Conservation (phyloP, 2,113 vertebrate species). For the Labeo catla region DNA sequence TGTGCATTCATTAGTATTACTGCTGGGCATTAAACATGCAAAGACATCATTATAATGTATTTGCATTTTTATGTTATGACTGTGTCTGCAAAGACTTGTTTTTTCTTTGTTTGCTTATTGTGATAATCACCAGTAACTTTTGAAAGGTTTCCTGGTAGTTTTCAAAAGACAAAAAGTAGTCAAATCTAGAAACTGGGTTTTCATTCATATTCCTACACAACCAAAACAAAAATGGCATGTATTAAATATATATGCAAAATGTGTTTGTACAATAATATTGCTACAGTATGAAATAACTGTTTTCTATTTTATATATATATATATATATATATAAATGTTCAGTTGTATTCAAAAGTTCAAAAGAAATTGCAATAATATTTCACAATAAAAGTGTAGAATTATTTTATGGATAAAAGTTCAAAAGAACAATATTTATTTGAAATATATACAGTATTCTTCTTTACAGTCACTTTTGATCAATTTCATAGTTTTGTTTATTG, state of each 20-base stretch:
- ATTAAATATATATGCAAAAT: no score
- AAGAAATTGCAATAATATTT: no score
- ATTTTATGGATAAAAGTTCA: background rate
- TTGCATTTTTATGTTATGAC: slow-evolving; percentile 2
- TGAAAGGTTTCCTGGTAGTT: background rate
- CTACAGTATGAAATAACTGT: no score
- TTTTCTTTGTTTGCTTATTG: background rate
- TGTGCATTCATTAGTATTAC: background rate
- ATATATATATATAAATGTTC: no score
- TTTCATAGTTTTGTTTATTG: background rate
- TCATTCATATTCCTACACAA: background rate
- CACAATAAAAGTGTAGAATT: background rate
- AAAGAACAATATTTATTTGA: background rate
- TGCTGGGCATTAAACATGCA: background rate
- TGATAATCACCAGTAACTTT: background rate
- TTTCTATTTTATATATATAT: no score
- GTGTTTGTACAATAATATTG: no score
- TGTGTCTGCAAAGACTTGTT: background rate
- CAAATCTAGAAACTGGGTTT: background rate
- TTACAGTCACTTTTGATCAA: background rate
- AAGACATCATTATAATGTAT: background rate
- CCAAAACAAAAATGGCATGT: background rate
- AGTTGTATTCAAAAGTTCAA: no score
- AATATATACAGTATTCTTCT: background rate
- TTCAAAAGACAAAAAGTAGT: background rate